Base-by-base conservation (phyloP, 2,797 vertebrate genomes). In the Columba guinea region DNA sequence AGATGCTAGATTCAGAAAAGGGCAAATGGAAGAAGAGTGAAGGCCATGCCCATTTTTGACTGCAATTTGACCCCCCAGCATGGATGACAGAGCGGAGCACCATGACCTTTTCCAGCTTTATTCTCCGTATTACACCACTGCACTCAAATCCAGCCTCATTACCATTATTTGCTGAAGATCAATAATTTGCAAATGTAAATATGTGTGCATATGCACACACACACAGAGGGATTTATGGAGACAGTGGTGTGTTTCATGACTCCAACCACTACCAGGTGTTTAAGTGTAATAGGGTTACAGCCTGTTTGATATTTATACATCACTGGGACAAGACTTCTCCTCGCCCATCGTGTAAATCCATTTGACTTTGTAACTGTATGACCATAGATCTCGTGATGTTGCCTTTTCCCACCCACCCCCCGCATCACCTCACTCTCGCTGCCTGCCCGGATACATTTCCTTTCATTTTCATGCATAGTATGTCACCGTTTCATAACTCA, bases 381-480 rank as follows among this genome's bases (percentile, higher is more conserved):
- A 80, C 60, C 17, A 3, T 24, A 39, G 67, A 52, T 67, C 59
- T 75, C 49, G 84, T 64, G 78, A 60, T 2, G 2, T 48, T 82
- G 46, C 71, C 80, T 87, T 88, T 67, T 69, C 82, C 65, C 83
- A 58, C 55, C 30, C 48, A 2, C 21, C 37, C 56, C 51, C 30
- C 44, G 13, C 39, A 39, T 15, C 48, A 14, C 37, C 65, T 74
- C 63, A 76, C 37, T 86, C 30, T 92, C 1, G 0, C 74, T 87
- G 82, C 73, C 64, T 59, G 78, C 73, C 84, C 1, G 5, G 80
- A 95, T 95, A 62, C 26, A 68, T 81, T 67, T 90, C 84, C 77
- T 67, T 93, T 89, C 89, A 81, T 96, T 94, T 95, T 94, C 92
- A 90, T 90, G 71, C 82, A 63, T 88, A 63, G 53, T 44, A 79